phyloP scores from a whole-genome alignment of 2,888 invertebrate species.

The Drosophila mercatorum region DNA sequence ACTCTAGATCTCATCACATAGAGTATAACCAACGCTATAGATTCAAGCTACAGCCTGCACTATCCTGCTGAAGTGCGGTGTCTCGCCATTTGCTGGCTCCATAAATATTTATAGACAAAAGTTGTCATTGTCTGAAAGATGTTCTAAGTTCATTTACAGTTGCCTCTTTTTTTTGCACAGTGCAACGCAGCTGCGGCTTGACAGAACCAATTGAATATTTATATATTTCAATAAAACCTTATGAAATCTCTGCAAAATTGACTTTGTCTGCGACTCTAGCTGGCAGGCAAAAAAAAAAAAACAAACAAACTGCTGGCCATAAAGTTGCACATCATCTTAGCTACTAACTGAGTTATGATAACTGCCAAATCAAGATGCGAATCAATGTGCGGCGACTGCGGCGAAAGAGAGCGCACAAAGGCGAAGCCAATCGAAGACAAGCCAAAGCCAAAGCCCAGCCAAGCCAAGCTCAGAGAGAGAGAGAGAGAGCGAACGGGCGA shows the following conservation, averaged over 20 bases:
- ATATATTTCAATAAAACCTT: too few relatives aligned
- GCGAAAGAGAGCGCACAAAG: slow-evolving; percentile 22
- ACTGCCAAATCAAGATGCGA: slow-evolving; percentile 27
- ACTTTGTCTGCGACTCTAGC: slow-evolving; percentile 3
- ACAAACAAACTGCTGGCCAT: slow-evolving; percentile 20
- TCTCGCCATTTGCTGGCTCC: slow-evolving; percentile 30
- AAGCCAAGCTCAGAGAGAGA: slow-evolving; percentile 3
- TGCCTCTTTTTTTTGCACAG: slow-evolving; percentile 30
- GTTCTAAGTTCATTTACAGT: slow-evolving; percentile 50
- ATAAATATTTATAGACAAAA: slow-evolving; percentile 73
- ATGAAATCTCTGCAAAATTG: too few relatives aligned
- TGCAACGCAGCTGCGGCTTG: slow-evolving; percentile 10
- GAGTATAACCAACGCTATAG: neutral
- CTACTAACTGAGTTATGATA: slow-evolving; percentile 47
- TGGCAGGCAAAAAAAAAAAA: slow-evolving; percentile 12
- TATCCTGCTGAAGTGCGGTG: neutral
- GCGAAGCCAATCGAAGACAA: slow-evolving; percentile 11
- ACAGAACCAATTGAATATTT: neutral
- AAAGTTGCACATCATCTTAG: slow-evolving; percentile 47
- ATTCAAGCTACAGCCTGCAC: neutral
- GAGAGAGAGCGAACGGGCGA: neutral
- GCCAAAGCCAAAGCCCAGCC: neutral
- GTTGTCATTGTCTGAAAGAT: slow-evolving; percentile 60
- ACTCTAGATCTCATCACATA: neutral
- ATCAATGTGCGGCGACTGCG: slow-evolving; percentile 42